Percentiles rank a stretch among this genome's conserved stretches.
Evolutionary conservation across 1,140 invertebrate genomes (phyloP).

Genomic region (Armadillidium nasatum): DNA sequence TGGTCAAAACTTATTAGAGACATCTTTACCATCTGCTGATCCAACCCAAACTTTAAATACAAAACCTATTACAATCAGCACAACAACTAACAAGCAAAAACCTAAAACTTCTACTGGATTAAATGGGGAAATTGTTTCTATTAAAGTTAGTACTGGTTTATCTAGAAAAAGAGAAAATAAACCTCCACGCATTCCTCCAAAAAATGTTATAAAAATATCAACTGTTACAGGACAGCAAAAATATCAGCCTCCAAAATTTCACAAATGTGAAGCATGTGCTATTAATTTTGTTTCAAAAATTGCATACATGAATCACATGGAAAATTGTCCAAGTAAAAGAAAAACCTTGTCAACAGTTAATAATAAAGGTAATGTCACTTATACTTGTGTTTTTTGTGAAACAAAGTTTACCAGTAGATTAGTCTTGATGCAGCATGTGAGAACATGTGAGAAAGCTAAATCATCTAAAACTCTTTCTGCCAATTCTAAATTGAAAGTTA

Average conservation of each 20-base stretch:
- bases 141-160: not conserved
- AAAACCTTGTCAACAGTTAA: slow-evolving; percentile 18
- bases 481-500: slow-evolving; percentile 7
- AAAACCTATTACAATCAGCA: not conserved
- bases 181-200: slow-evolving; percentile 3
- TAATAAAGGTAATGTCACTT: slow-evolving; percentile 25
- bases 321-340: slow-evolving; percentile 16
- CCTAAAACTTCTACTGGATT: not conserved
- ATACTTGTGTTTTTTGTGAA: slow-evolving; percentile 25
- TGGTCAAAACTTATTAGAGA: not conserved
- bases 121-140: not conserved
- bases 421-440: not conserved
- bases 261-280: slow-evolving; percentile 20
- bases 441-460: not conserved
- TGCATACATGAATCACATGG: slow-evolving; percentile 23
- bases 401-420: slow-evolving; percentile 7
- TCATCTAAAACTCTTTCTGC: slow-evolving; percentile 1
- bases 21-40: not conserved
- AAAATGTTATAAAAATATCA: slow-evolving; percentile 26
- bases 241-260: slow-evolving; percentile 21
- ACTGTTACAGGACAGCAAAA: slow-evolving; percentile 20
- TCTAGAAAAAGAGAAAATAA: slow-evolving; percentile 10
- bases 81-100: not conserved
- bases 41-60: not conserved
- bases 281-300: slow-evolving; percentile 24